Conservation (phyloP, 2,797 vertebrate genomes). For the Tadarida brasiliensis region DNA sequence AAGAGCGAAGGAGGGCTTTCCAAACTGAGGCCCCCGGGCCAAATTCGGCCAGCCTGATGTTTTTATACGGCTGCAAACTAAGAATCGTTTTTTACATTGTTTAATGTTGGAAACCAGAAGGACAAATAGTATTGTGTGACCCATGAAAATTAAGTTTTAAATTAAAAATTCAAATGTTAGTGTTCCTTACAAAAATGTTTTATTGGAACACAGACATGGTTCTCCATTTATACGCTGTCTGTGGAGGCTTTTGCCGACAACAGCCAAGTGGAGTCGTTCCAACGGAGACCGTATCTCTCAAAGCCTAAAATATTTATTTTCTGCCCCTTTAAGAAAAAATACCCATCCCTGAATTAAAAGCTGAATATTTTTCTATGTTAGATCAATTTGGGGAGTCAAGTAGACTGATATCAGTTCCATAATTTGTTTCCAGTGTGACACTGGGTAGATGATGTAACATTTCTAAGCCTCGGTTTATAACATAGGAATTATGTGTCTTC, state of each 20-base stretch:
- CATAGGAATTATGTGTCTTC: not conserved
- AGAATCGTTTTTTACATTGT: not conserved
- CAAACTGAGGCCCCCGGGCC: not conserved
- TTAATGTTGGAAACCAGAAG: not conserved
- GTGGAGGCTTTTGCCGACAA: not conserved
- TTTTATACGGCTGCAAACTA: not conserved
- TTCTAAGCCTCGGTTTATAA: not conserved
- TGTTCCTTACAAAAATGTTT: not conserved
- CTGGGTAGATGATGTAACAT: not conserved
- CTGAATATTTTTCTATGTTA: not conserved
- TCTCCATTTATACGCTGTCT: not conserved
- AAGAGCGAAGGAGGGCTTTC: not conserved
- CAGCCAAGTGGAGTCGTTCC: not conserved
- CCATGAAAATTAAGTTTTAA: conserved; percentile 22
- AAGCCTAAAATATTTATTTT: conserved; percentile 36
- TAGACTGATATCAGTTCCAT: not conserved
- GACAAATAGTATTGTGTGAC: conserved; percentile 2
- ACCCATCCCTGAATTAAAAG: not conserved
- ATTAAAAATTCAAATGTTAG: conserved; percentile 60
- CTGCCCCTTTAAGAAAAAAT: not conserved
- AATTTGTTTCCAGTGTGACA: not conserved
- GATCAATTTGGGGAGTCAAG: not conserved
- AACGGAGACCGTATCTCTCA: not conserved
- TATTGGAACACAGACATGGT: not conserved
- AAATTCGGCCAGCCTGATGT: not conserved